phyloP scores from a whole-genome alignment of 2,797 vertebrate genomes.

The Setipinna tenuifilis region DNA sequence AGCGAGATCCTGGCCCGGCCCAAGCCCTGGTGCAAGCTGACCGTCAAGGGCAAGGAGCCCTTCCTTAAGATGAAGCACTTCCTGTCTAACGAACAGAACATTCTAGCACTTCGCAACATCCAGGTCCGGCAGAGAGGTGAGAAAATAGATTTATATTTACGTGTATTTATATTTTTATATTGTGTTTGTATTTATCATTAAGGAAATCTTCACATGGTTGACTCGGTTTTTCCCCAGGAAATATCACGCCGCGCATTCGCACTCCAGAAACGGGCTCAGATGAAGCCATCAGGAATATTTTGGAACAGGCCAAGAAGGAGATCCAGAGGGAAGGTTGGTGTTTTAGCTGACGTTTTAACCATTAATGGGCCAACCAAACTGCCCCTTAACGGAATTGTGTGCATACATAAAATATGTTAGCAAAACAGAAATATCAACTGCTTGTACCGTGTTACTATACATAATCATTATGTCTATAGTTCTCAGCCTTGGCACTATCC shows the following conservation, averaged over 20 bases:
- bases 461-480: no score
- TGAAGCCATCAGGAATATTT: slow-evolving; percentile 94
- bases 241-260: slow-evolving; percentile 92
- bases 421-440: no score
- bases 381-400: neutral
- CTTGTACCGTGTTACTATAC: no score
- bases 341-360: slow-evolving; percentile 1
- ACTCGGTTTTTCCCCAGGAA: slow-evolving; percentile 74
- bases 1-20: slow-evolving; percentile 95
- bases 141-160: slow-evolving; percentile 40
- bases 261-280: slow-evolving; percentile 93
- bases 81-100: slow-evolving; percentile 92
- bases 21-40: slow-evolving; percentile 97
- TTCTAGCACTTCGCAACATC: slow-evolving; percentile 89
- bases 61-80: slow-evolving; percentile 99
- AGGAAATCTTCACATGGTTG: neutral
- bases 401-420: no score
- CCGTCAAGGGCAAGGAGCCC: slow-evolving; percentile 94
- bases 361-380: neutral
- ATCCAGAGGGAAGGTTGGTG: slow-evolving; percentile 89
- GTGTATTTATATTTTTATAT: no score
- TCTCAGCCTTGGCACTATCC: no score
- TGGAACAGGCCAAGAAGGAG: slow-evolving; percentile 96
- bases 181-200: neutral
- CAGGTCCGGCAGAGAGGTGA: slow-evolving; percentile 96